Conservation (phyloP, 2,888 invertebrate species). For the Troilus luridus region DNA sequence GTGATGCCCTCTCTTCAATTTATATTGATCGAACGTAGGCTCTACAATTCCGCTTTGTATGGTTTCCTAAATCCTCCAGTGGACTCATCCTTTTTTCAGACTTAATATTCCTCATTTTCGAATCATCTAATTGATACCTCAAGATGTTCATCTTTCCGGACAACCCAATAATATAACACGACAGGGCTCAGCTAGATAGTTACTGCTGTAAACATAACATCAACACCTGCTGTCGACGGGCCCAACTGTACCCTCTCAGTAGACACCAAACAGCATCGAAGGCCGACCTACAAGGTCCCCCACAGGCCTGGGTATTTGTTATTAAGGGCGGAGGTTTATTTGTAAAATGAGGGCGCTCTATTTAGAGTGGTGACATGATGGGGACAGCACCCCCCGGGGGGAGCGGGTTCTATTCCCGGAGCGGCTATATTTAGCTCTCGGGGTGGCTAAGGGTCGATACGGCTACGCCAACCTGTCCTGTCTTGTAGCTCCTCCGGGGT, state of each 20-base stretch:
- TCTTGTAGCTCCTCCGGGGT: background rate
- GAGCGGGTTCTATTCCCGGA: background rate
- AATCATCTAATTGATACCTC: too few relatives aligned
- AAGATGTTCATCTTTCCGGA: too few relatives aligned
- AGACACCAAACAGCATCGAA: background rate
- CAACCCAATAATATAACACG: too few relatives aligned
- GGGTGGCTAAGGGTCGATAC: constrained; percentile 14
- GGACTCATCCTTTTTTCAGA: too few relatives aligned
- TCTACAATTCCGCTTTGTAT: too few relatives aligned
- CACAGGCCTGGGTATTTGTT: background rate
- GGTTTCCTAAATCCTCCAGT: too few relatives aligned
- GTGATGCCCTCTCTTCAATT: too few relatives aligned
- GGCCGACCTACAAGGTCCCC: background rate
- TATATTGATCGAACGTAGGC: too few relatives aligned
- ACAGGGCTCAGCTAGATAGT: too few relatives aligned
- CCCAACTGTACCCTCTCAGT: background rate
- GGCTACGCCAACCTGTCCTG: constrained; percentile 5
- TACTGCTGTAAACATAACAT: background rate
- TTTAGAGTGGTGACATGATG: constrained; percentile 1
- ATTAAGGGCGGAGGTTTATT: background rate
- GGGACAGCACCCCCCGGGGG: background rate
- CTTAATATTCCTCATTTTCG: too few relatives aligned
- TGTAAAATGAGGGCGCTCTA: constrained; percentile 21
- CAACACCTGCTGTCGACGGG: background rate
- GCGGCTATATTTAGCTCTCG: background rate